Evolutionary conservation across 2,113 vertebrate genomes (phyloP), one percentile per base, ranked within the genome.

Genomic region (Garra rufa): DNA sequence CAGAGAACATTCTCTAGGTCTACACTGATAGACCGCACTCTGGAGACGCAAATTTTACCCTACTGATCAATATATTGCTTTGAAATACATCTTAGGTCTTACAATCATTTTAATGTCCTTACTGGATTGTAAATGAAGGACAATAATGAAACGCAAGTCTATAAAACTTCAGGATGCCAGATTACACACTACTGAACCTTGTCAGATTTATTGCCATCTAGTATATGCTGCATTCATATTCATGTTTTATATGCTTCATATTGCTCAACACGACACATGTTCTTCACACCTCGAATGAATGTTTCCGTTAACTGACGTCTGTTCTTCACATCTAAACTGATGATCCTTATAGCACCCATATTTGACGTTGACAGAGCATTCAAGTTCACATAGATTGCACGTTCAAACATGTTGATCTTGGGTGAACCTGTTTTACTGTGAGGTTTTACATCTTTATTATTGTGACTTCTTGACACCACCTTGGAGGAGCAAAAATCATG

Each of bases 361-460:
- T 70, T 48, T 44, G 83, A 85, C 19, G 52, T 61, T 88, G 44
- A 80, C 44, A 43, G 76, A 38, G 24, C 3, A 7, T 50, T 63
- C 59, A 81, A 73, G 67, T 46, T 44, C 70, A 71, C 38, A 78
- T 55, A 77, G 41, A 84, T 76, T 81, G 34, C 63, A 73, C 19
- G 59, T 6, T 30, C 5, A 76, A 41, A 71, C 81, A 86, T 44
- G 81, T 3, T 76, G 17, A 57, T 71, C 77, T 55, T 78, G n/a
- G 69, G 61, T 9, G 67, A 83, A 81, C 84, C 74, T 43, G 84
- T 85, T 83, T 83, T 80, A 69, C 48, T 44, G 15, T 84, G 28
- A 52, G 14, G 14, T 48, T 79, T 73, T 34, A 46, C 55, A 46
- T 80, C 59, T 80, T 13, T 65, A 65, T 78, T 61, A 43, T 67